Evolutionary conservation across 2,888 invertebrate genomes (phyloP).

Genomic region (Acrobasis suavella): DNA sequence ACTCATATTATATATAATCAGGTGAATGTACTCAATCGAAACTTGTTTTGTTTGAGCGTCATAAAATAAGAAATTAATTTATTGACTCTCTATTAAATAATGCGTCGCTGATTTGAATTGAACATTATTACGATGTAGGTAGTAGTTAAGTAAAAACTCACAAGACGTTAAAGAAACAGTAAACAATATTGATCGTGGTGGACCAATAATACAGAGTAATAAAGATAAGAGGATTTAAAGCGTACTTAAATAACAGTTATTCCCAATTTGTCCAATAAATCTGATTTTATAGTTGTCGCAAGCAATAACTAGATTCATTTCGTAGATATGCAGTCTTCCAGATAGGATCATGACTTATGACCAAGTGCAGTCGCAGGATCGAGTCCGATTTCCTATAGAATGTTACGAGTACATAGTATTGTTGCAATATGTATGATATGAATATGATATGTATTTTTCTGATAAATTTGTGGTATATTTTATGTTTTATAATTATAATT

Average conservation of each 20-base stretch:
- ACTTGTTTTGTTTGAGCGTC: conserved; percentile 11
- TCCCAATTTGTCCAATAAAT: conserved; percentile 47
- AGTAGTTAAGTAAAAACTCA: neutral
- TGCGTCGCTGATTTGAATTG: neutral
- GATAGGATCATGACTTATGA: conserved; percentile 39
- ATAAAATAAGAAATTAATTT: conserved; percentile 11
- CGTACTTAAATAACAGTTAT: conserved; percentile 22
- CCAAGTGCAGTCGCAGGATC: conserved; percentile 11
- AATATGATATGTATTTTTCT: neutral
- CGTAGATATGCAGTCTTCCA: conserved; percentile 42
- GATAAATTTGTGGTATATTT: neutral
- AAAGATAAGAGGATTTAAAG: conserved; percentile 16
- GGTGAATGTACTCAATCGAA: conserved; percentile 15
- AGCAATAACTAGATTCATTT: conserved; percentile 55
- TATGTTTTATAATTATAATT: neutral
- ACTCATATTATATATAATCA: conserved; percentile 12
- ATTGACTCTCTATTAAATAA: conserved; percentile 6
- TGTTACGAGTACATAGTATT: conserved; percentile 14
- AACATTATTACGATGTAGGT: neutral
- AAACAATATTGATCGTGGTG: neutral
- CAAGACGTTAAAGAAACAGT: neutral
- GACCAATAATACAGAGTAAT: conserved; percentile 15
- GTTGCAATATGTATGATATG: conserved; percentile 1
- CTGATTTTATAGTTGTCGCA: conserved; percentile 55
- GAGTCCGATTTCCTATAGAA: conserved; percentile 9